phyloP scores from a whole-genome alignment of 2,888 invertebrate genomes.

The Mechanitis messenoides region DNA sequence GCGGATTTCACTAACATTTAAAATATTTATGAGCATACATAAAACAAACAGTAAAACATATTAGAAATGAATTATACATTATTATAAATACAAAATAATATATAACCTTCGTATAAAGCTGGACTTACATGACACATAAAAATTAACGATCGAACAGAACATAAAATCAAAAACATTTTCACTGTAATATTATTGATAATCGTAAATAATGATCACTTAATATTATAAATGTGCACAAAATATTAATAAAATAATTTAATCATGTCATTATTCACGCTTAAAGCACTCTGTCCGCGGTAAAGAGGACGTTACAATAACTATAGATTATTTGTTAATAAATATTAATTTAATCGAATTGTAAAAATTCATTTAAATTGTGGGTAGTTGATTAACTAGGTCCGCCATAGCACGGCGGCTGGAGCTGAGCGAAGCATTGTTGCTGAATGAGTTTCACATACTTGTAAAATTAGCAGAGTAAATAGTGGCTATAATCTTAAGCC shows the following conservation, averaged over 20 bases:
- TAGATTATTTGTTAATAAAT: background rate
- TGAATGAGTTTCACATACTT: too few species aligned
- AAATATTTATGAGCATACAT: too few species aligned
- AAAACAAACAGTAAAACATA: too few species aligned
- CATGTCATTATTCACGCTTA: background rate
- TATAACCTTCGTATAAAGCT: background rate
- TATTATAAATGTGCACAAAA: background rate
- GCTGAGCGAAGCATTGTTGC: too few species aligned
- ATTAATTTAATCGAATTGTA: too few species aligned
- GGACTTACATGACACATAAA: background rate
- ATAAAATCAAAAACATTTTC: background rate
- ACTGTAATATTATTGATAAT: background rate
- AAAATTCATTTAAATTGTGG: too few species aligned
- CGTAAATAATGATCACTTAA: background rate
- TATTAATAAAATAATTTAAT: constrained; percentile 5
- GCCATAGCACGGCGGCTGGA: too few species aligned
- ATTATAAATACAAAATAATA: background rate
- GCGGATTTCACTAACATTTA: too few species aligned
- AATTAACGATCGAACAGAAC: background rate
- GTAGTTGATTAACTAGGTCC: too few species aligned
- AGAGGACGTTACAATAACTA: background rate
- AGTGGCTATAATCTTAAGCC: too few species aligned
- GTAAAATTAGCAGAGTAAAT: too few species aligned
- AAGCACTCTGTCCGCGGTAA: constrained; percentile 34
- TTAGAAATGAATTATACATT: too few species aligned